A percentile compares a stretch with the other conserved stretches of the same genome.
Conservation (phyloP, 2,113 vertebrate species). For the Gavialis gangeticus region DNA sequence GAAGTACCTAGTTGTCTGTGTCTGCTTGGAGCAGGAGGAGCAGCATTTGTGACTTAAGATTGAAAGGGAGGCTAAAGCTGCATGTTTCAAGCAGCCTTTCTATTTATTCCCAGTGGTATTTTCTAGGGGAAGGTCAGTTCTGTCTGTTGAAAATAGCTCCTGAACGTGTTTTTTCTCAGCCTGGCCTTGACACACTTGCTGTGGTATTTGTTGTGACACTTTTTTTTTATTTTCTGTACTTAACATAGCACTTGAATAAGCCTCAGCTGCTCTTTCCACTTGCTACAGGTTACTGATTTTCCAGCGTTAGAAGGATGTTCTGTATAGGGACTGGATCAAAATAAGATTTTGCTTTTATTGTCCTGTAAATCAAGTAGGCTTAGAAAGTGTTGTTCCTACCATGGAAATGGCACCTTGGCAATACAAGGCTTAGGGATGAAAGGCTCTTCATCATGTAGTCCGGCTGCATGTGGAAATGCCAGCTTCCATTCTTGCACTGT, state of each 20-base stretch:
- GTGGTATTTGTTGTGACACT: background rate
- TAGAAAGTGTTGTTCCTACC: accelerated
- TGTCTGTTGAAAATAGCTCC: constrained; percentile 28
- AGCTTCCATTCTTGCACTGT: accelerated
- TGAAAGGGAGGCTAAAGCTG: background rate
- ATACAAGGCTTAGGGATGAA: background rate
- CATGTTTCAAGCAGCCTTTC: background rate
- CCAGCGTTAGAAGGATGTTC: background rate
- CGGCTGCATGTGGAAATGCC: accelerated
- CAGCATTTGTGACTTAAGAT: background rate
- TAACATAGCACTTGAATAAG: accelerated
- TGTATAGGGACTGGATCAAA: accelerated
- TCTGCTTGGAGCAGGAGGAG: background rate
- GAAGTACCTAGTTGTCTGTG: background rate
- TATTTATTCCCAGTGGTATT: constrained; percentile 30
- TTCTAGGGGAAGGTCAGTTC: constrained; percentile 43
- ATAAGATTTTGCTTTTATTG: background rate
- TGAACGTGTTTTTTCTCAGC: constrained; percentile 1
- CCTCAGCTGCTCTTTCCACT: background rate
- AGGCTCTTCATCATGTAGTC: accelerated
- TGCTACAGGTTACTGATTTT: background rate
- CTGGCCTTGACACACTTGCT: background rate
- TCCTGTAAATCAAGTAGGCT: background rate
- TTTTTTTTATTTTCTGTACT: background rate
- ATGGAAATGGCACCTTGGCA: accelerated